phyloP scores from a whole-genome alignment of 1,140 invertebrate species.

The Drosophila ohnishii region DNA sequence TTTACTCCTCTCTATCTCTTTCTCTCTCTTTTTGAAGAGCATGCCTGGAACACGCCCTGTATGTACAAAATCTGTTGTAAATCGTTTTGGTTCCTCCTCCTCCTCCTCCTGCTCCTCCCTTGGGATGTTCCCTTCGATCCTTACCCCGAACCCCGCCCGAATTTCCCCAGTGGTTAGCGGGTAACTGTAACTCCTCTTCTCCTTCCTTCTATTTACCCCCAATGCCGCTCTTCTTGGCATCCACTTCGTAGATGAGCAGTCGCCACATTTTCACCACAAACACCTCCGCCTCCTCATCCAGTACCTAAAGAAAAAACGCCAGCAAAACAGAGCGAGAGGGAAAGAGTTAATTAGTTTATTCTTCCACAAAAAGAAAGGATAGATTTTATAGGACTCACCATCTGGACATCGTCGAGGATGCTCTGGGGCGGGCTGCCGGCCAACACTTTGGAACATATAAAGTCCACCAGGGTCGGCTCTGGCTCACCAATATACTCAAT shows the following conservation, averaged over 20 bases:
- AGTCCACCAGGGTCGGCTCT: slow-evolving; percentile 98
- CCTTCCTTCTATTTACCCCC: slow-evolving; percentile 8
- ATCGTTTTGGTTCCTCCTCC: slow-evolving; percentile 5
- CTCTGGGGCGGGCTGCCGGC: slow-evolving; percentile 95
- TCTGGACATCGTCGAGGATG: slow-evolving; percentile 98
- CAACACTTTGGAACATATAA: slow-evolving; percentile 99
- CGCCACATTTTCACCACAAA: slow-evolving; percentile 99
- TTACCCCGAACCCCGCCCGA: slow-evolving; percentile 15
- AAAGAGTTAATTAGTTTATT: too few relatives aligned
- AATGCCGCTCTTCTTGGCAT: slow-evolving; percentile 95
- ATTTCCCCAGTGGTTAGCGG: slow-evolving; percentile 4
- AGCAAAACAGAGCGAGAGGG: slow-evolving; percentile 51
- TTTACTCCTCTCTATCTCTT: background rate
- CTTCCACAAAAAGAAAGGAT: too few relatives aligned
- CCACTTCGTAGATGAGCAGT: slow-evolving; percentile 98
- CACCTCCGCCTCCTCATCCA: slow-evolving; percentile 99
- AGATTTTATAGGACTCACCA: slow-evolving; percentile 86
- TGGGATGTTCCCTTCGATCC: slow-evolving; percentile 23
- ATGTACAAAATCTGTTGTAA: slow-evolving; percentile 35
- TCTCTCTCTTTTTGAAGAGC: background rate
- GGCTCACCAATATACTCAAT: slow-evolving; percentile 99
- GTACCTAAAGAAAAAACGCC: slow-evolving; percentile 86
- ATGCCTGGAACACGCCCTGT: slow-evolving; percentile 1
- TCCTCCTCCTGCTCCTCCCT: background rate
- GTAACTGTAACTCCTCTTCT: background rate